Evolutionary conservation across 2,888 invertebrate species (phyloP).

Genomic region (Pecten maximus): DNA sequence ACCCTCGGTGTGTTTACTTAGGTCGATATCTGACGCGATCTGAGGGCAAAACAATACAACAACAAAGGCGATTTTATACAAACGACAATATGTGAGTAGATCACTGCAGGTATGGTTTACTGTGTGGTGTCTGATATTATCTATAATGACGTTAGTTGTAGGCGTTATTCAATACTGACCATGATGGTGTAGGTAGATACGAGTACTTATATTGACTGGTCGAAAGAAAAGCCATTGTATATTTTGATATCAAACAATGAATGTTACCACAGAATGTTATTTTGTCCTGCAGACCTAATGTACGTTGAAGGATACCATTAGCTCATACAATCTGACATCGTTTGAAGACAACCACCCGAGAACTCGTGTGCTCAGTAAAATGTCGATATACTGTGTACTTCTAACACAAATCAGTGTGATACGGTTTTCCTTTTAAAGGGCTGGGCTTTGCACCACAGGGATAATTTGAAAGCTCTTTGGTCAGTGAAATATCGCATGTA

Average conservation of each 20-base stretch:
- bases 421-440: conserved; percentile 22
- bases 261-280: background rate
- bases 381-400: background rate
- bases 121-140: background rate
- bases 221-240: background rate
- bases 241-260: background rate
- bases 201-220: background rate
- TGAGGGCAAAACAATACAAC: background rate
- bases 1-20: background rate
- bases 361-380: background rate
- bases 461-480: conserved; percentile 29
- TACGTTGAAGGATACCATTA: background rate
- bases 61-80: background rate
- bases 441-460: conserved; percentile 20
- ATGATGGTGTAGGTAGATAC: background rate
- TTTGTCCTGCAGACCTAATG: background rate
- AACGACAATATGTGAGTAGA: background rate
- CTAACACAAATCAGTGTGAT: background rate
- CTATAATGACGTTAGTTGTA: background rate
- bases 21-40: background rate
- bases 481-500: conserved; percentile 4
- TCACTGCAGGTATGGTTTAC: background rate
- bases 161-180: background rate
- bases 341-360: background rate
- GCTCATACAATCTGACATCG: no score